Conservation (phyloP, 1,140 invertebrate genomes). For the Acromyrmex echinatior region DNA sequence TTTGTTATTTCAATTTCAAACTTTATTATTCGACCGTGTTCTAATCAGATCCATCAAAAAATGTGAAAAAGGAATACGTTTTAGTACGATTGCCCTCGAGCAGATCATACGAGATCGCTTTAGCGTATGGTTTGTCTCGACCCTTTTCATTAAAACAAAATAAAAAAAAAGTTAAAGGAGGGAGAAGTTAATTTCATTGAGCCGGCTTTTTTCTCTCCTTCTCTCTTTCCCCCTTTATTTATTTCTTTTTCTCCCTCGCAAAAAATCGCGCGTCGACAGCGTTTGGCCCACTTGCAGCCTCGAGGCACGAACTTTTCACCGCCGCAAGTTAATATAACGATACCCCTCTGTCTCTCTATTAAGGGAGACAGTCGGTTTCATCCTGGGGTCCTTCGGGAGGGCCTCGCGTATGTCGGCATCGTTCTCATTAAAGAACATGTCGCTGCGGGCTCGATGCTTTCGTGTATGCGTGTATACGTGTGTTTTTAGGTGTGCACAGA, state of each 20-base stretch:
- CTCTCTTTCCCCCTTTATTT: background rate
- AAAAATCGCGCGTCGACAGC: conserved; percentile 46
- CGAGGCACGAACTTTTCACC: conserved; percentile 44
- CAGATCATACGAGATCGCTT: conserved; percentile 28
- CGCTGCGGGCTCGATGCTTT: background rate
- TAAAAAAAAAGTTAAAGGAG: conserved; percentile 11
- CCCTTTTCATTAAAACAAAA: conserved; percentile 1
- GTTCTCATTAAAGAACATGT: conserved; percentile 57
- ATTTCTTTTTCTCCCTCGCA: background rate
- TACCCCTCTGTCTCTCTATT: conserved; percentile 17
- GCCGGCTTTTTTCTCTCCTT: background rate
- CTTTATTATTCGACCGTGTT: background rate
- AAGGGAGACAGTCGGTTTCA: conserved; percentile 40
- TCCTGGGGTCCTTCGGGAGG: conserved; percentile 4
- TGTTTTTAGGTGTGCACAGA: background rate
- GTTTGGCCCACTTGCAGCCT: conserved; percentile 50
- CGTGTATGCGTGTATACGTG: background rate
- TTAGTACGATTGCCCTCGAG: conserved; percentile 18
- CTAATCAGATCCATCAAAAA: conserved; percentile 23
- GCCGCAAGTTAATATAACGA: conserved; percentile 56
- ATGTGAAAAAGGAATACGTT: conserved; percentile 13
- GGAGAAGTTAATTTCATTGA: conserved; percentile 47
- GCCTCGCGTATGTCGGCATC: conserved; percentile 17
- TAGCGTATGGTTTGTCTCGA: background rate
- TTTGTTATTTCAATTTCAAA: conserved; percentile 3